Base-by-base conservation (phyloP, 2,888 invertebrate genomes). In the Micropterix aruncella region DNA sequence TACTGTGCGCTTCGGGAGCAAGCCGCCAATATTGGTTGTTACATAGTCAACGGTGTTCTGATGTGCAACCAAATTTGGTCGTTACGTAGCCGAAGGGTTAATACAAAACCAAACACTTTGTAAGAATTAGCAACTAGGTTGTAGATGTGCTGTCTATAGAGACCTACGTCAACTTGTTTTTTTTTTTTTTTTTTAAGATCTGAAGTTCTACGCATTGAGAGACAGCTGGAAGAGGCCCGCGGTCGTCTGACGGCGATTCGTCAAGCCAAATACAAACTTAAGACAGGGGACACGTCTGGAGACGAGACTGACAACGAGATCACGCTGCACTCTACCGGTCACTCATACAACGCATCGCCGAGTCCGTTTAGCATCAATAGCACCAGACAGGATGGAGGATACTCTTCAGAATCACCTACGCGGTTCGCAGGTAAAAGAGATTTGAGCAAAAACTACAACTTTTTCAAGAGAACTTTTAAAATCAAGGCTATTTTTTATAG, bases 161-260 rank as follows among this genome's bases (percentile, higher is more conserved):
- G 12, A 19, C 2, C 19, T 3, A n/a, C 19, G 37, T 16, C 9
- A 39, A 38, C 47, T 46, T 45, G 43, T 51, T 27, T 27, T 27
- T 27, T 27, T 27, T 12, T 27, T 12, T 5, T 7, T 27, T 27
- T 7, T 27, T 27, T 42, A 57, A 77, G 79, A 46, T 85, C 89
- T 0, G 89, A 90, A 57, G 94, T 99, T 1, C 73, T 96, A 45
- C 80, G 91, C 55, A 96, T 96, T 58, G 97, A 99, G 63, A 80
- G 86, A 52, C 90, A 96, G 67, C 65, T 99, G 45, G 90, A 91
- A 53, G 91, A 91, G 57, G 99, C 99, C 0, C 75, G 96, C 41
- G 85, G 86, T 36, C 79, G 89, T 44, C 73, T 99, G 44, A 90
- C 89, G 1, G 88, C 88, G 39, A 91, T 99, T 57, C 76, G 95